Percentiles rank a stretch among this genome's conserved stretches.
These are phyloP conservation scores for Xiphophorus maculatus DNA, from an alignment of 2,113 vertebrate species.

Conservation along the genomic window DNA sequence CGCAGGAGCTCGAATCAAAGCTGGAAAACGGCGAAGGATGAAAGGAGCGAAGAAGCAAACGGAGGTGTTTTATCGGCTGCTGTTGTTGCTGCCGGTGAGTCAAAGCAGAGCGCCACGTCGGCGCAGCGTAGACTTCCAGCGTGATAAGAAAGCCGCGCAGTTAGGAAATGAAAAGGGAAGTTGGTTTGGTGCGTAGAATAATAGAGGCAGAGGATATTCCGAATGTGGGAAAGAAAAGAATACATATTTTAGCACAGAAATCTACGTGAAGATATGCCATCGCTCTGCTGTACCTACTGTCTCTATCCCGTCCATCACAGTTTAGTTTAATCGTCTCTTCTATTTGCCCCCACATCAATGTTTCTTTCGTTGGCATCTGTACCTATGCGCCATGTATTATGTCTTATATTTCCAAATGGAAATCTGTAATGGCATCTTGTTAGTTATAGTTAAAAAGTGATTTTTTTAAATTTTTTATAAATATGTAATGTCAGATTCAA, in stretches of 20 bases:
- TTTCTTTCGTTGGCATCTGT: slow-evolving; percentile 35
- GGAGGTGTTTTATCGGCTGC: slow-evolving; percentile 49
- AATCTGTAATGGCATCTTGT: not conserved
- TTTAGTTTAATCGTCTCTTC: slow-evolving; percentile 51
- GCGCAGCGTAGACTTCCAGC: slow-evolving; percentile 35
- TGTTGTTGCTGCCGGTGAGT: slow-evolving; percentile 37
- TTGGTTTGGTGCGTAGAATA: slow-evolving; percentile 47
- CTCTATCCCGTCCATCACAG: slow-evolving; percentile 35
- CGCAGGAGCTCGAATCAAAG: slow-evolving; percentile 59
- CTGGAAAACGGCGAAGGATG: slow-evolving; percentile 26
- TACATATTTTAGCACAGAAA: slow-evolving; percentile 54
- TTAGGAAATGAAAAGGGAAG: slow-evolving; percentile 46
- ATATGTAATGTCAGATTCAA: not conserved
- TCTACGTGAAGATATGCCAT: slow-evolving; percentile 57
- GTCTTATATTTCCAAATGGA: not conserved
- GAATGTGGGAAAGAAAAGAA: slow-evolving; percentile 51
- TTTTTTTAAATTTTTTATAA: not conserved
- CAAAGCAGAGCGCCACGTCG: slow-evolving; percentile 35
- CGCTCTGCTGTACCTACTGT: slow-evolving; percentile 28
- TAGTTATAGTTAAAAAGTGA: not conserved
- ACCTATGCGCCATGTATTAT: not conserved
- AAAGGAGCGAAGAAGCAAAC: slow-evolving; percentile 27
- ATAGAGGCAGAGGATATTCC: slow-evolving; percentile 44
- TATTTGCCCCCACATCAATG: slow-evolving; percentile 44
- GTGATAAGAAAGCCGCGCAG: slow-evolving; percentile 63